Evolutionary conservation across 2,797 vertebrate species (phyloP).

Genomic region (Alcedo atthis): DNA sequence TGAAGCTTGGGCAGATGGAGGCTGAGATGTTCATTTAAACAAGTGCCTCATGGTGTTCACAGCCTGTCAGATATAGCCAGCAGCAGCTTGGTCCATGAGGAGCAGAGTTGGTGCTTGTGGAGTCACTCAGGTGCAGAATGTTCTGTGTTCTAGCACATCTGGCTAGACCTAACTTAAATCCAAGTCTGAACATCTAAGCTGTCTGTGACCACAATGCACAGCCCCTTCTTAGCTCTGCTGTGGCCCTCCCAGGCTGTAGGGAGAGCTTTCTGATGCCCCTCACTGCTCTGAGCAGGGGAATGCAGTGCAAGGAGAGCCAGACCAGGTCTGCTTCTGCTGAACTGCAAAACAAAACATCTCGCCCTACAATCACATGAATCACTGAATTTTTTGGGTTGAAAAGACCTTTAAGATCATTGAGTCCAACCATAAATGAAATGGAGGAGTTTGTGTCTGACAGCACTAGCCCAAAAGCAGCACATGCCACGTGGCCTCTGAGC

Average conservation of each 20-base stretch:
- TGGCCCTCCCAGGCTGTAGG: neutral
- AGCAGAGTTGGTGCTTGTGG: neutral
- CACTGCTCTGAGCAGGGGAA: neutral
- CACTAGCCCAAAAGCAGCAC: neutral
- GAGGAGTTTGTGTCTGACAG: neutral
- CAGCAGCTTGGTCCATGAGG: neutral
- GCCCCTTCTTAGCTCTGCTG: neutral
- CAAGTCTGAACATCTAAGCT: neutral
- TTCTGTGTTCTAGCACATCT: neutral
- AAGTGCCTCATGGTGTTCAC: neutral
- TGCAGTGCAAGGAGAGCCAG: neutral
- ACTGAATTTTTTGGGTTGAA: neutral
- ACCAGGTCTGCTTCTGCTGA: neutral
- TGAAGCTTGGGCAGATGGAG: neutral
- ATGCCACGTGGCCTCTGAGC: rapidly evolving
- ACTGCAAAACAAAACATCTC: neutral
- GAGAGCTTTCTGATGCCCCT: neutral
- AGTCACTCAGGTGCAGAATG: neutral
- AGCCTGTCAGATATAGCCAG: neutral
- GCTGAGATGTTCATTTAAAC: neutral
- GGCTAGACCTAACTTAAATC: neutral
- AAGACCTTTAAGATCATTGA: neutral
- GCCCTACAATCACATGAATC: neutral
- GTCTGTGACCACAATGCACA: neutral
- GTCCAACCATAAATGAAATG: neutral